phyloP scores from a whole-genome alignment of 2,113 vertebrate species.

The human (Homo sapiens) region DNA sequence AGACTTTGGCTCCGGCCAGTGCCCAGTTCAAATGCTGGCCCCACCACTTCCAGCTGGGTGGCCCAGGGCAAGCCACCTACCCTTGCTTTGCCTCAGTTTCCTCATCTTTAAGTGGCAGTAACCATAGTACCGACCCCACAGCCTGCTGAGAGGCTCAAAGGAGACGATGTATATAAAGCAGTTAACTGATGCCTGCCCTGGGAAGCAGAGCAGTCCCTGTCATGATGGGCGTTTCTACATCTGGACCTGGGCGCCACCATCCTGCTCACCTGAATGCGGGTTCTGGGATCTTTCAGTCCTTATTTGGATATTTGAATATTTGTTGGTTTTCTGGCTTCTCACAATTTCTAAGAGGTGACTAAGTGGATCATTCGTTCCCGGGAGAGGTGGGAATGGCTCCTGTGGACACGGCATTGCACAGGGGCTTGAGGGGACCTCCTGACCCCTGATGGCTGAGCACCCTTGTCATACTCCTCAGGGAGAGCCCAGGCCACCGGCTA shows the following conservation, averaged over 20 bases:
- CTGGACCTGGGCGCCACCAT: accelerated
- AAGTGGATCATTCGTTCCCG: neutral
- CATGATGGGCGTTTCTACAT: accelerated
- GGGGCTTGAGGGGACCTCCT: neutral
- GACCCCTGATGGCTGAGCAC: neutral
- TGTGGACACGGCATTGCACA: neutral
- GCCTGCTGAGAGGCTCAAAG: neutral
- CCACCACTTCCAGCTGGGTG: neutral
- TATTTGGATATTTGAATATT: neutral
- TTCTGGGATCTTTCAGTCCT: neutral
- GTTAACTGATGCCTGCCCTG: neutral
- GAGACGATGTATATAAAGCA: accelerated
- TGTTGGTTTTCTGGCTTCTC: neutral
- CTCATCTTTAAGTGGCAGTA: neutral
- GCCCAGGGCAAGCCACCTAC: neutral
- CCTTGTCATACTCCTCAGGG: neutral
- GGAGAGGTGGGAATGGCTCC: neutral
- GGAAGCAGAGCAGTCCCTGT: accelerated
- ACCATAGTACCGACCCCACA: accelerated
- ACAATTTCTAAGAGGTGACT: neutral
- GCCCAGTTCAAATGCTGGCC: neutral
- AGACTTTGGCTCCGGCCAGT: neutral
- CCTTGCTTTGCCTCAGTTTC: neutral
- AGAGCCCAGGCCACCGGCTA: neutral
- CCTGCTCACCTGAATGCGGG: neutral